Evolutionary conservation across 2,113 vertebrate species (phyloP), one percentile per base, ranked within the genome.

Genomic region (Azemiops feae): DNA sequence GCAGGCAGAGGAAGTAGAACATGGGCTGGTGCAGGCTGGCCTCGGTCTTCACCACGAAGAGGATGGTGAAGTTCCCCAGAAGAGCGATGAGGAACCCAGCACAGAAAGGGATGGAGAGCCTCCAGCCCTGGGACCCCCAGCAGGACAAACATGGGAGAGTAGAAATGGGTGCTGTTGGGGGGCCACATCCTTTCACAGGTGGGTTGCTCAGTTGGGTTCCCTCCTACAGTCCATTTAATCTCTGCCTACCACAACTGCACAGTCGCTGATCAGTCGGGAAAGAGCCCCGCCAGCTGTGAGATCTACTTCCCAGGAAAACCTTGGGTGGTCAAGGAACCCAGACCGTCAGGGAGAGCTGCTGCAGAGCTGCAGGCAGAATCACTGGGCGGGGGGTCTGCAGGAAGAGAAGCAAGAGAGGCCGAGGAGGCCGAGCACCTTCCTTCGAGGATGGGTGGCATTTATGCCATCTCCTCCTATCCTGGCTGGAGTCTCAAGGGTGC

Each of bases 11-110:
- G n/a, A 89, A 89, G 50, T 30, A 88, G 86, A 53, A 89, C 60
- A 81, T 88, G 87, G 91, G 87, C 91, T 88, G 86, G 50, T 92
- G 60, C 14, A 92, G 91, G 34, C n/a, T 53, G 20, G 91, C 20
- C 11, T 88, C n/a, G 1, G n/a, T 53, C 45, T 53, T 52, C 18
- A 88, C 86, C 0, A 88, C 9, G 20, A n/a, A 9, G 27, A 92
- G 91, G 57, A 92, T 53, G 57, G 86, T 69, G n/a, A 7, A 5
- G 10, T 89, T 89, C 1, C 58, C 60, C 87, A 92, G 16, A 23
- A 81, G 47, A 4, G 60, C 47, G 9, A 50, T 50, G 47, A 50
- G 47, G 0, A 81, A 88, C 4, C 57, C 57, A 1, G 20, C 10
- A 2, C 57, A 45, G 55, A 89, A 27, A 4, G 47, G 87, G 34